Evolutionary conservation across 2,113 vertebrate species (phyloP).

Genomic region (Penelope pileata): DNA sequence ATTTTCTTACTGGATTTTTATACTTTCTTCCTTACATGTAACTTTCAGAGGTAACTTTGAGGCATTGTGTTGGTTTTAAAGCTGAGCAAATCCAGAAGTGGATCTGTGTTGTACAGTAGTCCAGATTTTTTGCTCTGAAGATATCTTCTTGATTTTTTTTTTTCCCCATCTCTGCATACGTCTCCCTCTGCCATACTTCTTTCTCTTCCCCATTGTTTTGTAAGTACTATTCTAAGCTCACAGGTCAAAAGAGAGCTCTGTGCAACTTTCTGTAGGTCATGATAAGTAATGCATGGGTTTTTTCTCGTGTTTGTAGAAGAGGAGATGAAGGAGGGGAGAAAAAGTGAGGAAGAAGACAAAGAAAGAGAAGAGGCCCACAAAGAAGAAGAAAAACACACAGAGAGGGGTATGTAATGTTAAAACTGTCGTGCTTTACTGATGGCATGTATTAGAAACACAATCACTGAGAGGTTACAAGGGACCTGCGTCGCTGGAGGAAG

Average conservation of each 20-base stretch:
- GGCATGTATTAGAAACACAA: neutral
- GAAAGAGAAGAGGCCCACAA: slow-evolving; percentile 51
- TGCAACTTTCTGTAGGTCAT: neutral
- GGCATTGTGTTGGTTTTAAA: neutral
- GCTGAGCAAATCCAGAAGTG: neutral
- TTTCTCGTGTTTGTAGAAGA: slow-evolving; percentile 56
- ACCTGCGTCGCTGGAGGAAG: neutral
- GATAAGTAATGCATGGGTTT: neutral
- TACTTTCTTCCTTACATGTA: neutral
- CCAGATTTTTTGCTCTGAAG: neutral
- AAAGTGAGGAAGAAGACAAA: slow-evolving; percentile 40
- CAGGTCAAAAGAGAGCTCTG: neutral
- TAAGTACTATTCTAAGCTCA: neutral
- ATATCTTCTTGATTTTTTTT: neutral
- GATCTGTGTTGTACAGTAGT: neutral
- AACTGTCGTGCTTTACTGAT: neutral
- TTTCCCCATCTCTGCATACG: neutral
- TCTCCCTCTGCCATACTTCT: neutral
- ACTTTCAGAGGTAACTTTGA: neutral
- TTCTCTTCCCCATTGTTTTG: neutral
- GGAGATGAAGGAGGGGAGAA: slow-evolving; percentile 33
- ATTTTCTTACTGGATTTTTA: neutral
- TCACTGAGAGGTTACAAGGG: neutral
- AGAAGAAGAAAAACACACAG: slow-evolving; percentile 66
- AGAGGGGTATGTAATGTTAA: slow-evolving; percentile 71